Base-by-base conservation (phyloP, 2,113 vertebrate genomes). In the Boleophthalmus pectinirostris region DNA sequence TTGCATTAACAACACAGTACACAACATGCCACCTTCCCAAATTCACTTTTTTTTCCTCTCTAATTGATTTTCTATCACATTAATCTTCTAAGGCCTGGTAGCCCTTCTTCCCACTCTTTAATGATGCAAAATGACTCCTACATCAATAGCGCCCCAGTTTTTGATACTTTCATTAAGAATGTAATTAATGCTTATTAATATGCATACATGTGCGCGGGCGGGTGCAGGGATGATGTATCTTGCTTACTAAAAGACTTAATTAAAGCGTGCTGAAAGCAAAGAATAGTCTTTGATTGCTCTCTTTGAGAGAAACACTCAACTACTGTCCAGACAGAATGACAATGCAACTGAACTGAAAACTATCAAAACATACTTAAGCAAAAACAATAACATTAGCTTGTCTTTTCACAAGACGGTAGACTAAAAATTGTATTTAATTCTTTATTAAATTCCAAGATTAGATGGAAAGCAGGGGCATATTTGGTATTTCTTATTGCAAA, bases 161-260 rank as follows among this genome's bases (percentile, higher is more conserved):
- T 91, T 92, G 90, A 94, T 93, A 88, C 84, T 93, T 93, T 92
- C 90, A 93, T 93, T 93, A 92, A 91, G 90, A 87, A 83, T 79
- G 85, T 93, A 93, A 93, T 93, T 93, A 93, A 92, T 91, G 83
- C 89, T 93, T 73, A 93, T 94, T 93, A 93, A 93, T 92, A 93
- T 93, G 92, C 85, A 92, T 91, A 91, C 81, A 90, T 85, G 70
- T 78, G 84, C 56, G 78, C 9, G n/a, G 78, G 81, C 82, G 72
- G 80, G 49, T 75, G 82, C 78, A 67, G 84, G 85, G 82, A 77
- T 71, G 78, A 91, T 85, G 77, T 82, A 89, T 89, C 90, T 89
- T 80, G 64, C 81, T 70, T 72, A 70, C 82, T 91, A 81, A 91
- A 90, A 90, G 83, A 80, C 79, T 4, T 92, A 90, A 94, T 93